Evolutionary conservation across 1,140 invertebrate genomes (phyloP).

Genomic region (Steinernema feltiae): DNA sequence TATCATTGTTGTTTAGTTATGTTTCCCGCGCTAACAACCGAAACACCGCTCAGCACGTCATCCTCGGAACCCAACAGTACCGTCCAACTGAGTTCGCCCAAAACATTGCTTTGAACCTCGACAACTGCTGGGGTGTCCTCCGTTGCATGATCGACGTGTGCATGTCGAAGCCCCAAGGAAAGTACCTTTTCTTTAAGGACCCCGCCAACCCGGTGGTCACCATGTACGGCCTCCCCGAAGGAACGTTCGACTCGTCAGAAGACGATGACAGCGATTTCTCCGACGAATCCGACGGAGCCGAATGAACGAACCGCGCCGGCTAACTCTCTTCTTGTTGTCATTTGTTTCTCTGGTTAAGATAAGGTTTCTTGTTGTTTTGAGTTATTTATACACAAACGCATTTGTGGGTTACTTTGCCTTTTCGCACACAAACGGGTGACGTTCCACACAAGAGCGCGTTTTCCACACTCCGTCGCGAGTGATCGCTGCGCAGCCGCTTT

Average conservation of each 20-base stretch:
- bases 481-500: constrained; percentile 13
- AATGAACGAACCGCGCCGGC: not conserved
- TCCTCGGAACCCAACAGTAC: constrained; percentile 95
- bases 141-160: constrained; percentile 94
- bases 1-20: too few species aligned
- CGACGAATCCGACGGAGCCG: constrained; percentile 14
- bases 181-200: constrained; percentile 97
- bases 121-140: constrained; percentile 98
- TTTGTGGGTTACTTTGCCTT: constrained; percentile 13
- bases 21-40: constrained; percentile 85
- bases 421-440: constrained; percentile 15
- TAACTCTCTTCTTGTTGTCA: not conserved
- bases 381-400: not conserved
- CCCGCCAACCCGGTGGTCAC: constrained; percentile 73
- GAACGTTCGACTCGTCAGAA: constrained; percentile 50
- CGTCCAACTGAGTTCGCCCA: constrained; percentile 95
- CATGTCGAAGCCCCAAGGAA: constrained; percentile 92
- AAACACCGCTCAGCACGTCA: constrained; percentile 91
- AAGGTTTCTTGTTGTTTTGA: not conserved
- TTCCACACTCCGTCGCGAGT: constrained; percentile 16
- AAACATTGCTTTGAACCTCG: constrained; percentile 98
- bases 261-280: constrained; percentile 32
- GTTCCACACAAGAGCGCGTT: not conserved
- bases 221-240: constrained; percentile 51
- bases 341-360: not conserved